Evolutionary conservation across 1,140 invertebrate species (phyloP).

Genomic region (Choristoneura fumiferana): DNA sequence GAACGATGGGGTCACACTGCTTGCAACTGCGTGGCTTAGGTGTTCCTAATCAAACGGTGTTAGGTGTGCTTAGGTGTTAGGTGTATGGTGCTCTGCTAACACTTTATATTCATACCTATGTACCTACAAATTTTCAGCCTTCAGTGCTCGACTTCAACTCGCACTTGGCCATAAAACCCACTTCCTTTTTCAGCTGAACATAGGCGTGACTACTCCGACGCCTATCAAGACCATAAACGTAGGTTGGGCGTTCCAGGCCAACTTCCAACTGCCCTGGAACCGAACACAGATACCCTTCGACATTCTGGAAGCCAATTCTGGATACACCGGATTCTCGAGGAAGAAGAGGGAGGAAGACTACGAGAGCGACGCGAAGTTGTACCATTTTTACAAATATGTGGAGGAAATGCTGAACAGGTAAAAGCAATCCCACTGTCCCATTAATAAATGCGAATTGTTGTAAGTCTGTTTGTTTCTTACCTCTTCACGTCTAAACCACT

Average conservation of each 20-base stretch:
- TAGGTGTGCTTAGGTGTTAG: too few relatives aligned
- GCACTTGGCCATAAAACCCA: too few relatives aligned
- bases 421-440: conserved; percentile 17
- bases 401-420: conserved; percentile 56
- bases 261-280: conserved; percentile 70
- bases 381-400: conserved; percentile 64
- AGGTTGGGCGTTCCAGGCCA: conserved; percentile 70
- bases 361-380: conserved; percentile 49
- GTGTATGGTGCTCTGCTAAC: too few relatives aligned
- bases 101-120: too few relatives aligned
- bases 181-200: conserved; percentile 57
- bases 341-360: conserved; percentile 41
- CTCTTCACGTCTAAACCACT: too few relatives aligned
- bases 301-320: conserved; percentile 56
- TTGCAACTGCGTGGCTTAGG: too few relatives aligned
- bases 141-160: too few relatives aligned
- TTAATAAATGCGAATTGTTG: too few relatives aligned
- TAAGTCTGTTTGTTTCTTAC: too few relatives aligned
- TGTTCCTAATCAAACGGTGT: too few relatives aligned
- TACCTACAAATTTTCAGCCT: too few relatives aligned
- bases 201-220: conserved; percentile 57
- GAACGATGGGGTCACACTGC: too few relatives aligned
- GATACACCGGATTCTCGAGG: conserved; percentile 49
- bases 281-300: conserved; percentile 62
- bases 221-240: conserved; percentile 48